Evolutionary conservation across 2,113 vertebrate genomes (phyloP), one percentile per base, ranked within the genome.

Genomic region (Catharus minimus): DNA sequence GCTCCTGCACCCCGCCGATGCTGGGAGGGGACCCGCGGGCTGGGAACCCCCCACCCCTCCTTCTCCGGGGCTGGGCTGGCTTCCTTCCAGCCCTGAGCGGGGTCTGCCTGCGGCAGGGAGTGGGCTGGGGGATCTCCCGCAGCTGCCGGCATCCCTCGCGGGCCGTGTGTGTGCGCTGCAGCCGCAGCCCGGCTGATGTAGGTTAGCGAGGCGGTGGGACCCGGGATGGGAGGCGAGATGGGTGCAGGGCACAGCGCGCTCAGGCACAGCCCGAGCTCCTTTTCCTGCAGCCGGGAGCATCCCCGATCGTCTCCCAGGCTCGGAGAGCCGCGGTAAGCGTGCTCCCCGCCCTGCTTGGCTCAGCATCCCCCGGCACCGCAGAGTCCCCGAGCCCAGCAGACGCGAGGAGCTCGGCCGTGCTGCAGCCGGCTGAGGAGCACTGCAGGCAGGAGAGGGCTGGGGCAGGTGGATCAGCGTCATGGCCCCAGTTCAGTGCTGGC

Each of bases 161-260:
- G 41, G 79, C 14, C 8, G 74, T 2, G 58, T 4, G 33, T 27
- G 84, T 12, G 85, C 88, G 36, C 22, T 39, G 93, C 93, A 89
- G 91, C 83, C 64, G 77, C 85, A 93, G 86, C 66, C 81, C 43
- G 2, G 85, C 75, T 15, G 21, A 91, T 86, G 96, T 96, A 92
- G 97, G 96, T 96, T 92, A 97, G 95, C 71, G 33, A 96, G 92
- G 90, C 89, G 3, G 18, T 39, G 80, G 78, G 89, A 88, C 58
- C 91, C 30, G 2, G 62, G 1, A 64, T 5, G 5, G 18, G 11
- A 64, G 68, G 65, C 6, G 41, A 82, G 84, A 19, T n/a, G 95
- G 89, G 30, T 61, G 94, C 60, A 17, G 74, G 89, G 86, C 81
- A 23, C 74, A 7, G 60, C 75, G 12, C 27, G 21, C 41, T 27